Evolutionary conservation across 2,888 invertebrate genomes (phyloP).

Genomic region (Andrena trimmerana): DNA sequence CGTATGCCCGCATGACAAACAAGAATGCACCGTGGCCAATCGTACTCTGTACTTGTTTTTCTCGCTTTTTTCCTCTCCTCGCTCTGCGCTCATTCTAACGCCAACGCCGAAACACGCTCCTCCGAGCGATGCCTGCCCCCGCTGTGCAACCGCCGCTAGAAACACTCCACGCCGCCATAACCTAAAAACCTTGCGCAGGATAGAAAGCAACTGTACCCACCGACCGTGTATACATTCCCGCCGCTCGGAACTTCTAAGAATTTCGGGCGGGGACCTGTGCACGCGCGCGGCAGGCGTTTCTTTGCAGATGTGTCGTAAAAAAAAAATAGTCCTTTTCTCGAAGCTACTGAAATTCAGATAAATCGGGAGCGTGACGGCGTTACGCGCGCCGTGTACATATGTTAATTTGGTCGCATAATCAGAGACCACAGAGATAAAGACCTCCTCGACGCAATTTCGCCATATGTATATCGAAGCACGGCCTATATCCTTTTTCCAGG

Average conservation of each 20-base stretch:
- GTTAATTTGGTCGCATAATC: constrained; percentile 48
- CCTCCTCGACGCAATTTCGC: background rate
- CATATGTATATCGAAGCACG: background rate
- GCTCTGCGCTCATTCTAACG: background rate
- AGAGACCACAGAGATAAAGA: constrained; percentile 26
- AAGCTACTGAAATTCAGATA: constrained; percentile 53
- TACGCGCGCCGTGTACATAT: constrained; percentile 31
- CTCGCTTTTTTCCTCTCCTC: constrained; percentile 3
- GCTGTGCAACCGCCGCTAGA: background rate
- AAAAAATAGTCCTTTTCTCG: constrained; percentile 51
- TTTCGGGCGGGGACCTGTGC: background rate
- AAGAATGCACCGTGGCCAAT: background rate
- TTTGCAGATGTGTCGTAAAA: constrained; percentile 28
- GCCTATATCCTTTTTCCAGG: background rate
- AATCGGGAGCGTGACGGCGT: constrained; percentile 42
- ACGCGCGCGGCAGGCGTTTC: constrained; percentile 2
- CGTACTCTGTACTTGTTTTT: constrained; percentile 20
- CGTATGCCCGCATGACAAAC: background rate
- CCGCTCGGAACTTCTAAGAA: background rate
- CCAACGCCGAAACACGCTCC: background rate
- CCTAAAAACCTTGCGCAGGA: constrained; percentile 23
- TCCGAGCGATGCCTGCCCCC: background rate
- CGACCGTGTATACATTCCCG: background rate
- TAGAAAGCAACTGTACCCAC: background rate
- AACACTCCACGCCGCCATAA: background rate